Evolutionary conservation across 2,113 vertebrate species (phyloP), one percentile per base, ranked within the genome.

Genomic region (Halcyon malimbica): DNA sequence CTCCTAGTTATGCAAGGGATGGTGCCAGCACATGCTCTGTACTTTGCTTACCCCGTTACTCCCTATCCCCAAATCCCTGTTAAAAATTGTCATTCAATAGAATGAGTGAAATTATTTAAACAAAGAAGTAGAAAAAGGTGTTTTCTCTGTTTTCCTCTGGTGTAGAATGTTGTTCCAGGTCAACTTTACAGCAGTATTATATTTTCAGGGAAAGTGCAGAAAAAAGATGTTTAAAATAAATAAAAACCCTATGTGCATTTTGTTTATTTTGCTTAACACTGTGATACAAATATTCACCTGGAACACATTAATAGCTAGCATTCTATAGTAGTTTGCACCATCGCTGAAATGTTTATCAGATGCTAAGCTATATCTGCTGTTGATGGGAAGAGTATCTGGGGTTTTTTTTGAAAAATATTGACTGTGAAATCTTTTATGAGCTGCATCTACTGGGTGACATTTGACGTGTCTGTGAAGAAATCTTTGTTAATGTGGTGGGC

Each of bases 361-460:
- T 92, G 46, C 51, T 86, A 59, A 81, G 35, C 42, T 1, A 0
- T 68, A 35, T 74, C 37, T 88, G 81, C 46, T 25, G 15, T n/a
- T 50, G 70, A 59, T 16, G 17, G 67, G 41, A 83, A 94, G 57
- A 85, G 21, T 41, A 59, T 73, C 60, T 19, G 13, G 87, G 89
- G 74, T 37, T 83, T 95, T 86, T 80, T 37, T 28, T 85, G 89
- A 91, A 73, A 75, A 90, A 69, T 62, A 93, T 39, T 73, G 81
- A 42, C 87, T 56, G 51, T 87, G 87, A 84, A 87, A 25, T 70
- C 62, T 73, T 48, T 56, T 41, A 4, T 80, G 82, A 93, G 56
- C 53, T 56, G 37, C 46, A 62, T 79, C 57, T 65, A 8, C n/a
- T 39, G 26, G 35, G 69, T 95, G 87, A 89, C 56, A 82, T 87